These are phyloP conservation scores for Chlorops oryzae DNA, from an alignment of 1,140 invertebrate genomes.

Conservation along the genomic window DNA sequence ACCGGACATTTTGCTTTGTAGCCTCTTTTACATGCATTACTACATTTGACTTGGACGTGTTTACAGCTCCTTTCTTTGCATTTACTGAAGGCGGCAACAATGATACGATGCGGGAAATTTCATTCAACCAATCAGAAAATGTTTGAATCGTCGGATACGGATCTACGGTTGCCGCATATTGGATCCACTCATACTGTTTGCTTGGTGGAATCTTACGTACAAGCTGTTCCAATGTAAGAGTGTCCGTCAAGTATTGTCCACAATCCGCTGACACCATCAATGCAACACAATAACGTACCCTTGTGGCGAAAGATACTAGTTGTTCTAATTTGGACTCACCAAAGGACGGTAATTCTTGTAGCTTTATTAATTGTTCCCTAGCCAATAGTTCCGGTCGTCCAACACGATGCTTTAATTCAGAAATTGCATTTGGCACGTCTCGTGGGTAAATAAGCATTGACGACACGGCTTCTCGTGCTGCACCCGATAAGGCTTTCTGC, in stretches of 20 bases:
- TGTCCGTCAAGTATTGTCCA: too few species aligned
- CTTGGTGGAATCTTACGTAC: background rate
- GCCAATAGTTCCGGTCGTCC: background rate
- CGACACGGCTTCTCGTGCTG: background rate
- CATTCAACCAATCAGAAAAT: background rate
- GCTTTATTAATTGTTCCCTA: too few species aligned
- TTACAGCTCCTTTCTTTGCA: background rate
- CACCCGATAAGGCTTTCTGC: background rate
- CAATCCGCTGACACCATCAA: background rate
- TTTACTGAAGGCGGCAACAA: background rate
- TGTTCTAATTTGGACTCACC: background rate
- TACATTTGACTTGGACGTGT: background rate
- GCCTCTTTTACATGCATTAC: background rate
- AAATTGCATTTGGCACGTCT: background rate
- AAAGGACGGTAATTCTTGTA: background rate
- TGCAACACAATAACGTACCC: background rate
- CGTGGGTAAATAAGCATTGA: conserved; percentile 3
- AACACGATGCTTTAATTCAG: background rate
- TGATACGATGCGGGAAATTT: background rate
- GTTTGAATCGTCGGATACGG: background rate
- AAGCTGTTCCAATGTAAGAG: background rate
- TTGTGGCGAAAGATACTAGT: background rate
- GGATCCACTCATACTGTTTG: conserved; percentile 3
- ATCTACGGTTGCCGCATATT: background rate
- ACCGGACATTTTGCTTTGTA: background rate